phyloP scores from a whole-genome alignment of 2,888 invertebrate species.

The Orthonychiurus folsomi region DNA sequence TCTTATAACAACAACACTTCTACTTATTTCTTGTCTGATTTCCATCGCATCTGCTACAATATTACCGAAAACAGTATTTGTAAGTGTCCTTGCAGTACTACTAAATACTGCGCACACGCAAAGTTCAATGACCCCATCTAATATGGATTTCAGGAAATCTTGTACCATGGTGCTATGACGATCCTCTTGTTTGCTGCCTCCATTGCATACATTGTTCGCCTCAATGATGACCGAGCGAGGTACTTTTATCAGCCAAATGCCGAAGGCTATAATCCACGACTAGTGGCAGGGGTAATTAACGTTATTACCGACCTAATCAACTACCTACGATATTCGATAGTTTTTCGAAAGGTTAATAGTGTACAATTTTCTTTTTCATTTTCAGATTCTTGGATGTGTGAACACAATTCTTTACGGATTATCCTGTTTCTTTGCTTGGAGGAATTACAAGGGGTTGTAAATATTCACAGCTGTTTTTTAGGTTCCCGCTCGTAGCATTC shows the following conservation, averaged over 20 bases:
- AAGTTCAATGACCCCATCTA: not conserved
- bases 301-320: no score
- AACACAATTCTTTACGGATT: slow-evolving; percentile 63
- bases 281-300: slow-evolving; percentile 67
- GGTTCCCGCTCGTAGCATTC: no score
- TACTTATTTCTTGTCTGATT: slow-evolving; percentile 63
- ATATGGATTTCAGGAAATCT: slow-evolving; percentile 56
- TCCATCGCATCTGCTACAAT: slow-evolving; percentile 74
- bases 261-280: slow-evolving; percentile 53
- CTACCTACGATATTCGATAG: no score
- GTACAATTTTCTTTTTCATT: no score
- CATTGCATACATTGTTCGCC: slow-evolving; percentile 57
- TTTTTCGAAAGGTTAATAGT: no score
- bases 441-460: slow-evolving; percentile 50
- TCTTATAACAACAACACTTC: slow-evolving; percentile 66
- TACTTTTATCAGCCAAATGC: not conserved
- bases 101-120: not conserved
- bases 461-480: no score
- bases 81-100: slow-evolving; percentile 50
- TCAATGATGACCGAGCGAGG: slow-evolving; percentile 45
- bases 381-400: slow-evolving; percentile 66
- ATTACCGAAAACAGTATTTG: slow-evolving; percentile 69
- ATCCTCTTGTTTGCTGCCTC: slow-evolving; percentile 63
- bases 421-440: slow-evolving; percentile 67
- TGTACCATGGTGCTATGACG: slow-evolving; percentile 68